A percentile compares a stretch with the other conserved stretches of the same genome.
Evolutionary conservation across 2,888 invertebrate species (phyloP).

Genomic region (Abscondita cerata): DNA sequence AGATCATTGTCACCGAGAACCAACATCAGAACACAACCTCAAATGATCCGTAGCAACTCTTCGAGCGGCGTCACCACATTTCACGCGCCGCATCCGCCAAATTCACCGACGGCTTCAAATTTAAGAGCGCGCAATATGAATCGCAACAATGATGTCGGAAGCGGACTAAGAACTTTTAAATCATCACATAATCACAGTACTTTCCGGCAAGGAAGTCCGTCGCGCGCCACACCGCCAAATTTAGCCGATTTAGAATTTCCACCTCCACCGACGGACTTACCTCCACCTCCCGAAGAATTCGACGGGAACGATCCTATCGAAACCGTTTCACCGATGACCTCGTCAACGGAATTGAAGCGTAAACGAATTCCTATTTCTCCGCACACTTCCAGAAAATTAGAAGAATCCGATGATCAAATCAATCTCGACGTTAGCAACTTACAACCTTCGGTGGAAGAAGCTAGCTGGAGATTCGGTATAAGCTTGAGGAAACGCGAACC

Average conservation of each 20-base stretch:
- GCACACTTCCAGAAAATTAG: slow-evolving; percentile 52
- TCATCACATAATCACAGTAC: slow-evolving; percentile 50
- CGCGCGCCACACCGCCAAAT: slow-evolving; percentile 73
- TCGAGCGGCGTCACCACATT: slow-evolving; percentile 80
- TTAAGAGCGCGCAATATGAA: slow-evolving; percentile 61
- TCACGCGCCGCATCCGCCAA: slow-evolving; percentile 62
- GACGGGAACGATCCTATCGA: slow-evolving; percentile 54
- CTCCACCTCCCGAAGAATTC: slow-evolving; percentile 78
- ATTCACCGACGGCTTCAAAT: slow-evolving; percentile 68
- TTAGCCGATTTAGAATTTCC: slow-evolving; percentile 87
- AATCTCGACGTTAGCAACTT: slow-evolving; percentile 64
- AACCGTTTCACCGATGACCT: slow-evolving; percentile 48
- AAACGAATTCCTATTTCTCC: slow-evolving; percentile 53
- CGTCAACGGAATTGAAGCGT: slow-evolving; percentile 52
- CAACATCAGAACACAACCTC: slow-evolving; percentile 71
- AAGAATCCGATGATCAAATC: slow-evolving; percentile 53
- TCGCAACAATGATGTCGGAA: slow-evolving; percentile 56
- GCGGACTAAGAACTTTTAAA: slow-evolving; percentile 57
- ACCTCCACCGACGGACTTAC: slow-evolving; percentile 81
- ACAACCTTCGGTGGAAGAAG: slow-evolving; percentile 75
- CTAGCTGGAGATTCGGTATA: slow-evolving; percentile 75
- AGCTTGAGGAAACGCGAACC: slow-evolving; percentile 72
- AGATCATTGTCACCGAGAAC: slow-evolving; percentile 72
- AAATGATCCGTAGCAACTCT: slow-evolving; percentile 90
- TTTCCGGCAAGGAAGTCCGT: slow-evolving; percentile 72